phyloP scores from a whole-genome alignment of 2,888 invertebrate genomes.

The Noctua pronuba region DNA sequence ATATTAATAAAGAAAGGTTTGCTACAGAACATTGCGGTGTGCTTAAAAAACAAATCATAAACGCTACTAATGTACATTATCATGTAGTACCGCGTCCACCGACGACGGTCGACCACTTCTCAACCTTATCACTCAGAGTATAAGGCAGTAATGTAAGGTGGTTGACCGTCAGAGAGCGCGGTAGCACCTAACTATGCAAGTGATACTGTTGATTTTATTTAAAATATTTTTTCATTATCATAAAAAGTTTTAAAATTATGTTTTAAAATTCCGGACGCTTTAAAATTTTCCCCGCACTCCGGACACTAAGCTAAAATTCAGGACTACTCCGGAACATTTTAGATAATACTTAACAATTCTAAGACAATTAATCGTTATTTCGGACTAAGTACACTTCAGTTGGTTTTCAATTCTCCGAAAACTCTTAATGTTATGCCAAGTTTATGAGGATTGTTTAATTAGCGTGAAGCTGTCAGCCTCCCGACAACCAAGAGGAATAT shows the following conservation, averaged over 20 bases:
- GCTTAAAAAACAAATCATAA: no score
- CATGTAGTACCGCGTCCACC: no score
- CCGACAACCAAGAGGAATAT: not conserved
- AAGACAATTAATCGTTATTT: not conserved
- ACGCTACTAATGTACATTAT: no score
- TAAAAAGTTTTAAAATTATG: not conserved
- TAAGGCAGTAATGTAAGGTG: no score
- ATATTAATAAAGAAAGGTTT: no score
- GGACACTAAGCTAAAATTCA: not conserved
- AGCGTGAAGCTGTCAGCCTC: constrained; percentile 1
- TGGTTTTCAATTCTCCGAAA: constrained; percentile 35
- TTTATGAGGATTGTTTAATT: constrained; percentile 41
- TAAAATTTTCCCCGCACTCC: not conserved
- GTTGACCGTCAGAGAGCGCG: no score
- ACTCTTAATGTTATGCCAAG: constrained; percentile 19
- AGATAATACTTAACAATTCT: not conserved
- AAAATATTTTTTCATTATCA: not conserved
- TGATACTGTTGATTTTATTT: not conserved
- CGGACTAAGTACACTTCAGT: constrained; percentile 1
- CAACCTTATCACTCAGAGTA: no score
- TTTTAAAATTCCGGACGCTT: not conserved
- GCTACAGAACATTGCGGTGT: no score
- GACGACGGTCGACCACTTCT: no score
- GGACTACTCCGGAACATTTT: not conserved
- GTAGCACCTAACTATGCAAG: not conserved